Evolutionary conservation across 2,113 vertebrate genomes (phyloP), one percentile per base, ranked within the genome.

Genomic region (Gila orcuttii): DNA sequence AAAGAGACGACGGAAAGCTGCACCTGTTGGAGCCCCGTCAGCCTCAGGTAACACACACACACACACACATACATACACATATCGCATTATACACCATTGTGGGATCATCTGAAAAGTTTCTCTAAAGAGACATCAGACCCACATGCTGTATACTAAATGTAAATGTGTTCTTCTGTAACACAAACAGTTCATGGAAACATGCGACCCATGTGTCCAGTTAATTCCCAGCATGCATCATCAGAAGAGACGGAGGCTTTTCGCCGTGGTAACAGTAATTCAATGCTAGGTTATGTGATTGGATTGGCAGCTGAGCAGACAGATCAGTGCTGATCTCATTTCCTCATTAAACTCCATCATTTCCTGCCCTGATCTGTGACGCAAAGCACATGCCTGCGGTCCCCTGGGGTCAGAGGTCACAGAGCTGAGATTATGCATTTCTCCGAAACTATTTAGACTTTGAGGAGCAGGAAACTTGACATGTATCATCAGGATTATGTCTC

Each of bases 1-100:
- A 95, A 99, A 99, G 94, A 96, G 98, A 90, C 96, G 98, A 93
- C 95, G 98, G 88, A 99, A 99, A 93, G 98, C 97, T 62, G 96
- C 97, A 77, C 98, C 98, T 87, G 93, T 97, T 82, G 95, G 96
- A 83, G 96, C 96, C 90, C 93, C 95, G 13, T 93, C 92, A 0
- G 87, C 95, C 69, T 66, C 97, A 96, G 98, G 97, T 99, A 97
- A 87, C 28, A 28, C 28, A 28, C 28, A 66, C 60, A 2, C n/a
- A 4, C 59, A 64, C 62, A 90, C 31, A 50, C 86, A 85, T 86
- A 90, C 89, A 28, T 21, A 19, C 31, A 17, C 19, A 2, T 33
- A 39, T 71, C 19, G 0, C 52, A 21, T 55, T 55, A 55, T 21
- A 52, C 15, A 69, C 33, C 21, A 36, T 33, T 69, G 31, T 69